Evolutionary conservation across 2,113 vertebrate genomes (phyloP).

Genomic region (Aythya baeri): DNA sequence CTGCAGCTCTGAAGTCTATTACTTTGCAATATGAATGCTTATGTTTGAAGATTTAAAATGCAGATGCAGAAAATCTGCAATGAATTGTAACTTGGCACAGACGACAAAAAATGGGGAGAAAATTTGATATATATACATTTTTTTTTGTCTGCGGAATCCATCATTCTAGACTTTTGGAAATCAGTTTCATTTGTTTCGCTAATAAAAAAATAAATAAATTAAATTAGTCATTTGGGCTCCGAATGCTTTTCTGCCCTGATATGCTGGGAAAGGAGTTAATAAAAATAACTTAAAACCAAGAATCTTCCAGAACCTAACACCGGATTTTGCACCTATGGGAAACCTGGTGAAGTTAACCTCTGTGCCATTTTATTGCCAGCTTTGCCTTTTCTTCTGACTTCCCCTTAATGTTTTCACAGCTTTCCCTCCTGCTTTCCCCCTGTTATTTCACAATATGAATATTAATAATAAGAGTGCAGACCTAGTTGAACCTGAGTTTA

Average conservation of each 20-base stretch:
- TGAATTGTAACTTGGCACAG: slow-evolving; percentile 12
- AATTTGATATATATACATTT: not conserved
- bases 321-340: slow-evolving; percentile 3
- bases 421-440: not conserved
- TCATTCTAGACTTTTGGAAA: not conserved
- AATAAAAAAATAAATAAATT: slow-evolving; percentile 13
- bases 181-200: not conserved
- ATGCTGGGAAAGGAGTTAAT: not conserved
- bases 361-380: not conserved
- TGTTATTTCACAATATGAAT: not conserved
- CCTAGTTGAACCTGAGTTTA: not conserved
- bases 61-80: not conserved
- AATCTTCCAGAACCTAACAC: not conserved
- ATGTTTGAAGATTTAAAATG: slow-evolving; percentile 10
- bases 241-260: not conserved
- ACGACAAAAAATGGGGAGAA: not conserved
- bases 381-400: not conserved
- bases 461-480: not conserved
- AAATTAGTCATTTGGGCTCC: not conserved
- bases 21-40: not conserved
- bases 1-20: not conserved
- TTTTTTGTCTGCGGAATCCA: not conserved
- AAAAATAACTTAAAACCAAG: not conserved
- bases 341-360: slow-evolving; percentile 1
- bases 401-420: not conserved